A percentile compares a stretch with the other conserved stretches of the same genome.
These are phyloP conservation scores for Diadegma fenestrale DNA, from an alignment of 2,888 invertebrate genomes.

Conservation along the genomic window DNA sequence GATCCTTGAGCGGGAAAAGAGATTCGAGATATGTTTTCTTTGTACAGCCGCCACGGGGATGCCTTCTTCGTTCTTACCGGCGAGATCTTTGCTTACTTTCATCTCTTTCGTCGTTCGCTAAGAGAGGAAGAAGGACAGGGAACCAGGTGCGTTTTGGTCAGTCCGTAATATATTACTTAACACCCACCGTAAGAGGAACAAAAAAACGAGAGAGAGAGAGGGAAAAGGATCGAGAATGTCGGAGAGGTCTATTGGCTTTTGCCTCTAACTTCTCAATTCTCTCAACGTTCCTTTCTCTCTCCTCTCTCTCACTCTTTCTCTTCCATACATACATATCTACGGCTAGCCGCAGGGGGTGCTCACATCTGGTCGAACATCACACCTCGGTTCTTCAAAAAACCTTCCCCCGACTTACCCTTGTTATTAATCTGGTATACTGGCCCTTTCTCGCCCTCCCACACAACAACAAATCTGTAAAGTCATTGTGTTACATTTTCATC, in stretches of 20 bases:
- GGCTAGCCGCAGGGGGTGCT: conserved; percentile 70
- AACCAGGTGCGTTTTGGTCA: conserved; percentile 78
- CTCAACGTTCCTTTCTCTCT: conserved; percentile 57
- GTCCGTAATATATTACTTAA: conserved; percentile 83
- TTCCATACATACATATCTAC: not conserved
- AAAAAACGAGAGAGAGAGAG: conserved; percentile 42
- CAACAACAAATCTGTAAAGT: conserved; percentile 51
- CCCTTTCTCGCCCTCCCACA: conserved; percentile 34
- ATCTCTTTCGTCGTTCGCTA: conserved; percentile 9
- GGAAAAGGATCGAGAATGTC: conserved; percentile 61
- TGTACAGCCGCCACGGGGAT: conserved; percentile 48
- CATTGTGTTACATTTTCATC: conserved; percentile 57
- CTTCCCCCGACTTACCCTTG: conserved; percentile 50
- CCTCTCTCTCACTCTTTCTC: not conserved
- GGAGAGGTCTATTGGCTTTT: conserved; percentile 35
- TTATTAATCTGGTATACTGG: conserved; percentile 65
- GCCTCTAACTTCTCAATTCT: conserved; percentile 63
- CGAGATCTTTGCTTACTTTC: conserved; percentile 26
- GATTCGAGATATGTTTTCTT: conserved; percentile 46
- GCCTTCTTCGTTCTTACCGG: conserved; percentile 8
- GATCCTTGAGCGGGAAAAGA: conserved; percentile 42
- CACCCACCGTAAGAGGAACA: conserved; percentile 73
- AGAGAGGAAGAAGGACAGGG: not conserved
- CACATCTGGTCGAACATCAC: conserved; percentile 68
- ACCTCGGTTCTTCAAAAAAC: conserved; percentile 35